Conservation (phyloP, 2,888 invertebrate genomes). For the Polymixis lichenea region DNA sequence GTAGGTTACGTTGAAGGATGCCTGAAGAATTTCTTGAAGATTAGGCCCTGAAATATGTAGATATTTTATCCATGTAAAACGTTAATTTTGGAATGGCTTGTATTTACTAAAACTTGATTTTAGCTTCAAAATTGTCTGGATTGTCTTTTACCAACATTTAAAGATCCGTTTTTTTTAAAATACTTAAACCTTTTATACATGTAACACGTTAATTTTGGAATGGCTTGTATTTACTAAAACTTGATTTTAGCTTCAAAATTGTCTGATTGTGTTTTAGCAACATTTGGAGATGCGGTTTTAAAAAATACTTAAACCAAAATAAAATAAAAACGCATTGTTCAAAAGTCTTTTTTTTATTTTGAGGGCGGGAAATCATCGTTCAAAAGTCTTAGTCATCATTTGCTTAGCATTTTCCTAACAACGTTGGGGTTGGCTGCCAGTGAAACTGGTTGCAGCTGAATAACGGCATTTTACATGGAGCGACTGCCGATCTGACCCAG, state of each 20-base stretch:
- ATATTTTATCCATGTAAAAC: not conserved
- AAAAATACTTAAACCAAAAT: too few relatives aligned
- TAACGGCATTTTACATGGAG: too few relatives aligned
- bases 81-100: not conserved
- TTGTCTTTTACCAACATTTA: not conserved
- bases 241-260: not conserved
- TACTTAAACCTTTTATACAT: not conserved
- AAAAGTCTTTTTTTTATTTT: too few relatives aligned
- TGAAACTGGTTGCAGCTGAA: too few relatives aligned
- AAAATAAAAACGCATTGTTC: too few relatives aligned
- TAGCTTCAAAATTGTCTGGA: not conserved
- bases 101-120: not conserved
- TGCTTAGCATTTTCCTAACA: too few relatives aligned
- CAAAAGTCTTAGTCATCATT: not conserved
- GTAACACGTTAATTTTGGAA: not conserved
- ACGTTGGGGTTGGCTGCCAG: too few relatives aligned
- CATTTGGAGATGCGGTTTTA: not conserved
- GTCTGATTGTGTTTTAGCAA: too few relatives aligned
- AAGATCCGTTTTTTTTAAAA: too few relatives aligned
- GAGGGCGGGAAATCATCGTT: too few relatives aligned
- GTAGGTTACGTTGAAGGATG: conserved; percentile 22
- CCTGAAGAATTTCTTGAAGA: conserved; percentile 19
- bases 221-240: not conserved
- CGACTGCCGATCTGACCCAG: too few relatives aligned
- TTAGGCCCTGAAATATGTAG: conserved; percentile 1